These are phyloP conservation scores for Seira musarum DNA, from an alignment of 2,888 invertebrate species.

Conservation along the genomic window DNA sequence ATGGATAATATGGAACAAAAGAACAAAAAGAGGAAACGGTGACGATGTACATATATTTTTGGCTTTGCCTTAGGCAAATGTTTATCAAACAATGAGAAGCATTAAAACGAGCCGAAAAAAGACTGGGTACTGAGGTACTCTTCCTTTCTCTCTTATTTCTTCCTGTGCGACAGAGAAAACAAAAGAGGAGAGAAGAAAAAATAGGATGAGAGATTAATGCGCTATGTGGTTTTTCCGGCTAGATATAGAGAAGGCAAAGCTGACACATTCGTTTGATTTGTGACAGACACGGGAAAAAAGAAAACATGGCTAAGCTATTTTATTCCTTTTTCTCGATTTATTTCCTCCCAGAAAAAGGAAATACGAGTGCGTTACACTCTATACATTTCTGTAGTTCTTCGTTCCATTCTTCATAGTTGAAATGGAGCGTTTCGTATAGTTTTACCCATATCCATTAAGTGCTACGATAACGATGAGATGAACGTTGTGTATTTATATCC, in stretches of 20 bases:
- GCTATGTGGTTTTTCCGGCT: conserved; percentile 30
- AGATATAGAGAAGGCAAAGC: conserved; percentile 36
- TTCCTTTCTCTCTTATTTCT: no score
- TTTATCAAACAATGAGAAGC: background rate
- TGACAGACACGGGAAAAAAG: conserved; percentile 57
- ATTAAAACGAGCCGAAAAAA: background rate
- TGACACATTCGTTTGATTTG: conserved; percentile 59
- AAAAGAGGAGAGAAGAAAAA: conserved; percentile 5
- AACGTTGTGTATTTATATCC: background rate
- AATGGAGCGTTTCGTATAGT: no score
- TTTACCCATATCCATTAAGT: no score
- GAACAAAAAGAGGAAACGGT: background rate
- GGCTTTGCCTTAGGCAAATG: background rate
- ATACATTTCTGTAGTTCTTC: background rate
- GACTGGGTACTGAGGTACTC: no score
- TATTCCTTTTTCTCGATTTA: conserved; percentile 31
- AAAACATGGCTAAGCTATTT: conserved; percentile 56
- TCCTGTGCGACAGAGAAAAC: background rate
- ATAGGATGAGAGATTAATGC: conserved; percentile 50
- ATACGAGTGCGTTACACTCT: no score
- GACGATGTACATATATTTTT: no score
- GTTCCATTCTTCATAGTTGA: background rate
- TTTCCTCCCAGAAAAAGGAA: conserved; percentile 25
- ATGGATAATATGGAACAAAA: no score
- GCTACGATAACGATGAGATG: no score